Conservation (phyloP, 2,888 invertebrate species). For the Dastarcus helophoroides region DNA sequence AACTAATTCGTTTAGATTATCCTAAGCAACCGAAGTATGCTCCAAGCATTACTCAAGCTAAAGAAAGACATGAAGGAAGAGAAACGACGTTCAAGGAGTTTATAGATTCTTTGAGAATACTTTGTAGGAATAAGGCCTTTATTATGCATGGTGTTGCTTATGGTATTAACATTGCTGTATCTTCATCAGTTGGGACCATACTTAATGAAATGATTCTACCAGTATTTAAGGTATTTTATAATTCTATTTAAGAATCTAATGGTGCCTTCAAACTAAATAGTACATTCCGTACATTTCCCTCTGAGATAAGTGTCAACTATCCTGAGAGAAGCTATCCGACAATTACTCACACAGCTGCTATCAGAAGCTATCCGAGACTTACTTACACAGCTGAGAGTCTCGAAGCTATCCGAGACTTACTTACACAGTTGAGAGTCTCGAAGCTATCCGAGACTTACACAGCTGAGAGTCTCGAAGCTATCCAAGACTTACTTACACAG, state of each 20-base stretch:
- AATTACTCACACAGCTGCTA: too few species aligned
- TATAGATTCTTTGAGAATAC: constrained; percentile 54
- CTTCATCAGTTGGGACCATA: constrained; percentile 89
- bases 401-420: too few species aligned
- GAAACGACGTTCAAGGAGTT: constrained; percentile 42
- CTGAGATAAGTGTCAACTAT: too few species aligned
- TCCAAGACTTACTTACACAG: too few species aligned
- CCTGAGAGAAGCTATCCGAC: too few species aligned
- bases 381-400: too few species aligned
- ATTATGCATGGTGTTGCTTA: constrained; percentile 71
- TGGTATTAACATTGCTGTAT: constrained; percentile 87
- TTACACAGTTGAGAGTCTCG: too few species aligned
- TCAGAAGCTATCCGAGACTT: too few species aligned
- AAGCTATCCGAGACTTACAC: too few species aligned
- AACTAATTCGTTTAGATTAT: constrained; percentile 43
- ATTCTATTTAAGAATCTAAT: neutral
- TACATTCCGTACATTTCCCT: too few species aligned
- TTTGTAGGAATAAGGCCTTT: constrained; percentile 68
- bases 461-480: too few species aligned
- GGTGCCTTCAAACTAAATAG: neutral
- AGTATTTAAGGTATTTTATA: constrained; percentile 60
- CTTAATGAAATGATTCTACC: constrained; percentile 74
- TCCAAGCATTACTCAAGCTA: constrained; percentile 44
- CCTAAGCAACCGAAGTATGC: constrained; percentile 43
- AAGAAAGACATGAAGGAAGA: constrained; percentile 42